Base-by-base conservation (phyloP, 2,113 vertebrate genomes). In the Tautogolabrus adspersus region DNA sequence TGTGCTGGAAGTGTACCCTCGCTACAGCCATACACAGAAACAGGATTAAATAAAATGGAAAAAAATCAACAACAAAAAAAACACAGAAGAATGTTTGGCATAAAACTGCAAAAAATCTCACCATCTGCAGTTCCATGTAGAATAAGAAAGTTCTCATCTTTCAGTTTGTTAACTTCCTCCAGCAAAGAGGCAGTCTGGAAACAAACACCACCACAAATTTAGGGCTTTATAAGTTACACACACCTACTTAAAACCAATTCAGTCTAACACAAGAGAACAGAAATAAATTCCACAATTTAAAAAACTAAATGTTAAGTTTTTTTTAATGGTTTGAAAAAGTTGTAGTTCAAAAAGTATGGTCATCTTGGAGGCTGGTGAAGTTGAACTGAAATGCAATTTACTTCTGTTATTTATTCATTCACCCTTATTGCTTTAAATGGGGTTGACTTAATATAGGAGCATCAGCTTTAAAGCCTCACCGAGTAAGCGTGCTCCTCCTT, bases 111-210 rank as follows among this genome's bases (percentile, higher is more conserved):
- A 10, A 34, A 7, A 16, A 40, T 40, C 92, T 88, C 84, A 96
- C 95, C 94, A 77, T 96, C 95, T 72, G 95, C 95, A 26, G 95
- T 96, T 77, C 95, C 95, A 55, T 96, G 95, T 9, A 95, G 76
- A 72, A 96, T 88, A 16, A 96, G 93, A 64, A 96, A 92, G 73
- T 92, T 92, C 67, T 94, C 88, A 22, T 94, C 89, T 83, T 93
- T 95, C 49, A 96, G 91, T 71, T 92, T 94, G 82, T 85, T 89
- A 2, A 91, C 93, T 16, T 96, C 94, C 66, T 95, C 94, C 73
- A 96, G 87, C 52, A 96, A 75, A 60, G 95, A 95, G 2, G 95
- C 93, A 34, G 92, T 90, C 95, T 96, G 87, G 54, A 85, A 81
- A 87, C 38, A 85, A 10, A 61, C 11, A 59, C 1, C 21, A 62